Conservation (phyloP, 2,113 vertebrate species). For the Cyprinodon tularosa region DNA sequence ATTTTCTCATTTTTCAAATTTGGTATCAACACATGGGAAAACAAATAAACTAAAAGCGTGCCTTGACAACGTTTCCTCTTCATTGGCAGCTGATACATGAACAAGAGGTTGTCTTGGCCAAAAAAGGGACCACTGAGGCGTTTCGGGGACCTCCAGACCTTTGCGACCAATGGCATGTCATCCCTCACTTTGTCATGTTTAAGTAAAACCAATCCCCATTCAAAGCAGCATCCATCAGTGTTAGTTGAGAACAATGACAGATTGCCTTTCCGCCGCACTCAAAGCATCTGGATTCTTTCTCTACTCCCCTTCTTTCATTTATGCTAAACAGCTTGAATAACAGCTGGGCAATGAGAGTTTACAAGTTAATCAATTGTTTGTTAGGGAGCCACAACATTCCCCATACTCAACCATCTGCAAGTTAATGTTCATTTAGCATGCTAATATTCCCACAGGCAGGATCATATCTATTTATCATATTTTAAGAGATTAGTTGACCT, state of each 20-base stretch:
- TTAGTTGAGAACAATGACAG: conserved; percentile 85
- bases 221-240: conserved; percentile 85
- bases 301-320: conserved; percentile 75
- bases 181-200: conserved; percentile 86
- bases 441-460: conserved; percentile 74
- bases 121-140: conserved; percentile 72
- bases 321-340: conserved; percentile 84
- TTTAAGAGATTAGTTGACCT: conserved; percentile 50
- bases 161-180: conserved; percentile 81
- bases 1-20: conserved; percentile 55
- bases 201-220: conserved; percentile 86
- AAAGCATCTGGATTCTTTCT: conserved; percentile 84
- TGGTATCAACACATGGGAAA: conserved; percentile 25
- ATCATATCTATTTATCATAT: conserved; percentile 67
- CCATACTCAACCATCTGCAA: conserved; percentile 78
- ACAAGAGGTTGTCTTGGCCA: conserved; percentile 66
- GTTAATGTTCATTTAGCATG: conserved; percentile 80
- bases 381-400: conserved; percentile 71
- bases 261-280: conserved; percentile 78
- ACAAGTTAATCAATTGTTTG: conserved; percentile 85
- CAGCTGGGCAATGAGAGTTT: conserved; percentile 83
- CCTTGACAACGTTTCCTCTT: conserved; percentile 52
- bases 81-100: conserved; percentile 74
- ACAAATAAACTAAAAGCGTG: conserved; percentile 50
- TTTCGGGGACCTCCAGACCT: conserved; percentile 74